Evolutionary conservation across 2,113 vertebrate species (phyloP).

Genomic region (Neoarius graeffei): DNA sequence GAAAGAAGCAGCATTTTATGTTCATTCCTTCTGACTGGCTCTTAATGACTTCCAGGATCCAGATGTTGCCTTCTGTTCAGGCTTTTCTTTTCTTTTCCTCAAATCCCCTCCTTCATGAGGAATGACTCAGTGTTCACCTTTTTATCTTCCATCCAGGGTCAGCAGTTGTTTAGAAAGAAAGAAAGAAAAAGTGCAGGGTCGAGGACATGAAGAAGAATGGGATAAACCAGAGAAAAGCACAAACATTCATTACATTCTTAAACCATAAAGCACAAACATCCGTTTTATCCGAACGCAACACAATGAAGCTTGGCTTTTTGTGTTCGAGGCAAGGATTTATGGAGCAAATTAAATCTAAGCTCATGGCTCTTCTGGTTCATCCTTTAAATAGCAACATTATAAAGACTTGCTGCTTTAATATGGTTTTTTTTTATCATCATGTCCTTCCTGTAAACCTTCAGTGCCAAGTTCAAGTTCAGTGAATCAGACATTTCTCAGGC

Average conservation of each 20-base stretch:
- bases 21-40: conserved; percentile 62
- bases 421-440: neutral
- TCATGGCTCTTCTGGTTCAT: conserved; percentile 34
- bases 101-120: neutral
- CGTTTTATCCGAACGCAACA: conserved; percentile 37
- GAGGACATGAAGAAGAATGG: conserved; percentile 16
- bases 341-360: conserved; percentile 59
- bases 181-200: neutral
- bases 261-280: conserved; percentile 47
- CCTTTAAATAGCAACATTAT: conserved; percentile 21
- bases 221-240: conserved; percentile 59
- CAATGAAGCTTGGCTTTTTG: conserved; percentile 62
- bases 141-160: neutral
- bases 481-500: neutral
- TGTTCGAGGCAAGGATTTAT: conserved; percentile 50
- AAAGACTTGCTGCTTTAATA: neutral
- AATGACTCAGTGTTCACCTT: conserved; percentile 21
- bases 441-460: too few relatives aligned
- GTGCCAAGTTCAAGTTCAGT: neutral
- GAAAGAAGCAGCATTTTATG: neutral
- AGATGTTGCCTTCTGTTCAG: conserved; percentile 49
- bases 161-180: neutral
- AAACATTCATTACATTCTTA: conserved; percentile 56
- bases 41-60: conserved; percentile 73
- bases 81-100: conserved; percentile 28